phyloP scores from a whole-genome alignment of 2,888 invertebrate species.

The Ophioninae sp. region DNA sequence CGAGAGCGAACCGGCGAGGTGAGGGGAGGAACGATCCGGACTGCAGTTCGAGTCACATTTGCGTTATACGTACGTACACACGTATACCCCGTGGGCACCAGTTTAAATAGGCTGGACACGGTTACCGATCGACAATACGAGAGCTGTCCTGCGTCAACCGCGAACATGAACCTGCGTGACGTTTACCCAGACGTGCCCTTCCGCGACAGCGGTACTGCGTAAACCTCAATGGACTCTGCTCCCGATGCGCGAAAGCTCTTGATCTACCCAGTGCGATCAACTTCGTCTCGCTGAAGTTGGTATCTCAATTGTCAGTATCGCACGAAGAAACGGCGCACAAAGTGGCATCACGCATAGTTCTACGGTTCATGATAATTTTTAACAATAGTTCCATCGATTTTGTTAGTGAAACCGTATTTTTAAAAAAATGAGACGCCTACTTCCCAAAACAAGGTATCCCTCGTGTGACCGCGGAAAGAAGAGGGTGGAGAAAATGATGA shows the following conservation, averaged over 20 bases:
- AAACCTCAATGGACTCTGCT: conserved; percentile 12
- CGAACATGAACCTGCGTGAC: conserved; percentile 63
- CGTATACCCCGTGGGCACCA: conserved; percentile 38
- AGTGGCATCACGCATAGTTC: too few species aligned
- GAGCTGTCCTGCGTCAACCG: conserved; percentile 61
- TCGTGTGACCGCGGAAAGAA: too few species aligned
- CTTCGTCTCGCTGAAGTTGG: too few species aligned
- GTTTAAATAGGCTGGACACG: conserved; percentile 62
- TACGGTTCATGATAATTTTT: too few species aligned
- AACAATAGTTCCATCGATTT: too few species aligned
- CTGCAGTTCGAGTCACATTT: conserved; percentile 51
- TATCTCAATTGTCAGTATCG: background rate
- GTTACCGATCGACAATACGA: conserved; percentile 53
- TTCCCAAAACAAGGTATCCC: too few species aligned
- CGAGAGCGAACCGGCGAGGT: conserved; percentile 38
- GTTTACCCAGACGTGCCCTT: conserved; percentile 42
- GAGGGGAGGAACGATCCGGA: conserved; percentile 52
- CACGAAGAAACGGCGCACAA: background rate
- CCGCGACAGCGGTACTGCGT: conserved; percentile 10
- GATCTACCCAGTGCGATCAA: background rate
- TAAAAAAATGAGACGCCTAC: too few species aligned
- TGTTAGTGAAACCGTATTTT: too few species aligned
- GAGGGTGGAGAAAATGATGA: too few species aligned
- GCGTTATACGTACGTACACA: conserved; percentile 24
- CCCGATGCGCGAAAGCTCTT: conserved; percentile 8